These are phyloP conservation scores for Sarcophaga peregrina DNA, from an alignment of 1,140 invertebrate species.

Conservation along the genomic window DNA sequence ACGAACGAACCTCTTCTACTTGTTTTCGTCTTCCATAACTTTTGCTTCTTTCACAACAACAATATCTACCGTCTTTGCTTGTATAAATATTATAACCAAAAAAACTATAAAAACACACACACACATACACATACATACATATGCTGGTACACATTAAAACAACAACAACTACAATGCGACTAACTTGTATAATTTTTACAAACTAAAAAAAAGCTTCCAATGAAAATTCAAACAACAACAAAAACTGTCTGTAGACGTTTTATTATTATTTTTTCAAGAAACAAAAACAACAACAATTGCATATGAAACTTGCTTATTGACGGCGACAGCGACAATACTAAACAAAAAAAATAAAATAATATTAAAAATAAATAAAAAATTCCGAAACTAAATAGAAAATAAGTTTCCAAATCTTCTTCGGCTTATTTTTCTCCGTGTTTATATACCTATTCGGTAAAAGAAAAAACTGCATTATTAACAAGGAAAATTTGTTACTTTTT, in stretches of 20 bases:
- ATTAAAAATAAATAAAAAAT: not conserved
- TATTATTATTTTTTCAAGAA: not conserved
- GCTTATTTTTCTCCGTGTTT: too few species aligned
- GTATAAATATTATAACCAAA: not conserved
- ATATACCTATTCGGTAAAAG: too few species aligned
- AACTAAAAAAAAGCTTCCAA: constrained; percentile 17
- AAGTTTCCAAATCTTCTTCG: too few species aligned
- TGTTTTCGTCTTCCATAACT: not conserved
- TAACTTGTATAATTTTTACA: constrained; percentile 24
- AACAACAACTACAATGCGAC: not conserved
- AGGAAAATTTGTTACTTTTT: too few species aligned
- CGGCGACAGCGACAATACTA: not conserved
- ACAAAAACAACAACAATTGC: not conserved
- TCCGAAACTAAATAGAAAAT: too few species aligned
- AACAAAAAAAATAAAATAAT: not conserved
- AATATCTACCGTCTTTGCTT: not conserved
- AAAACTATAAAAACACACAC: too few species aligned
- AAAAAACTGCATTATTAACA: too few species aligned
- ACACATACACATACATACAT: too few species aligned
- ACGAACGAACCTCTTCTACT: not conserved
- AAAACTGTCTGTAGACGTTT: not conserved
- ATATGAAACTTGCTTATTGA: constrained; percentile 13
- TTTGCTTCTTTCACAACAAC: not conserved
- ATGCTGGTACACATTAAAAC: not conserved
- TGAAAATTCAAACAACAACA: not conserved